A percentile compares a stretch with the other conserved stretches of the same genome.
Evolutionary conservation across 2,797 vertebrate genomes (phyloP).

Genomic region (Glyptemys insculpta): DNA sequence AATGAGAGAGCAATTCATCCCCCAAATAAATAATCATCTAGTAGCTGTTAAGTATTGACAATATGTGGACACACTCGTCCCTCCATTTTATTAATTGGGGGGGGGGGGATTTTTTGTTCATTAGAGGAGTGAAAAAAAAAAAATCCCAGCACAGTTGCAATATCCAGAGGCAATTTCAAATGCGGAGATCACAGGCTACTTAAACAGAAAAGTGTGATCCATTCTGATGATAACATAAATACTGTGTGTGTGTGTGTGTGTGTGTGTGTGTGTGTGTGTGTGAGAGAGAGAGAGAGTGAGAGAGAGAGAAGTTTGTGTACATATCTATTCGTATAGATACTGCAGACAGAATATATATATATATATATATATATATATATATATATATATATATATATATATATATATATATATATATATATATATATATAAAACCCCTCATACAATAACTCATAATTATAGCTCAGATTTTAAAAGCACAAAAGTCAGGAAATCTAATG

Average conservation of each 20-base stretch:
- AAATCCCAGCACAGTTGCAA: background rate
- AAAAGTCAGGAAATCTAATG: background rate
- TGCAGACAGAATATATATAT: background rate
- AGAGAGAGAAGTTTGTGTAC: background rate
- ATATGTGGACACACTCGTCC: background rate
- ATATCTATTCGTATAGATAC: background rate
- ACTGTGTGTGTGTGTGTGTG: rapidly evolving
- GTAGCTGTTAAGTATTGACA: constrained; percentile 49
- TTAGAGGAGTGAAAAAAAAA: background rate
- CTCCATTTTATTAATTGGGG: background rate
- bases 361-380: background rate
- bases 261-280: rapidly evolving
- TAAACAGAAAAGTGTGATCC: background rate
- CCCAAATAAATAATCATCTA: constrained; percentile 23
- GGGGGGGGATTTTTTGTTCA: background rate
- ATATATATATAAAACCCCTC: rapidly evolving
- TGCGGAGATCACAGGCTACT: too few species aligned
- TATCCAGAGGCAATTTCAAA: background rate
- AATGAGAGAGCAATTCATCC: constrained; percentile 17
- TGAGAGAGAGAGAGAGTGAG: background rate
- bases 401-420: background rate
- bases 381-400: background rate
- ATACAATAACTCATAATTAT: background rate
- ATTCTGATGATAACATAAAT: background rate
- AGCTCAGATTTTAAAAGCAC: background rate